Evolutionary conservation across 1,140 invertebrate species (phyloP), one percentile per base, ranked within the genome.

Genomic region (Trichomalopsis sarcophagae): DNA sequence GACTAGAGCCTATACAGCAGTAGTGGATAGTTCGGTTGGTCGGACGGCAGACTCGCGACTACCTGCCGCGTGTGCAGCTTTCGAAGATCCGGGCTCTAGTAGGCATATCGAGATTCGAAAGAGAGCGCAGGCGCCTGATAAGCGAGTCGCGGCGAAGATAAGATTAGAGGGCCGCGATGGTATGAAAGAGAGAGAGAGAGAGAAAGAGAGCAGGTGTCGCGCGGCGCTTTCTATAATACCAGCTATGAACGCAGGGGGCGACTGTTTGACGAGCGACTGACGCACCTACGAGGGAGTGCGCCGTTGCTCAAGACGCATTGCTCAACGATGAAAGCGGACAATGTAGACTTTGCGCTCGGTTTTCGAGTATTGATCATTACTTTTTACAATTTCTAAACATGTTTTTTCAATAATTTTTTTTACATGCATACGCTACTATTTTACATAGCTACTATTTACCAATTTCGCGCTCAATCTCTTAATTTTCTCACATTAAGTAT

Each of bases 401-500:
- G 33, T 36, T 5, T 5, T 36, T 36, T 36, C 2, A 36, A 36
- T 6, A 36, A 4, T 44, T 44, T 10, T 40, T 44, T 44, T 44
- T 44, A 44, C 40, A 10, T 44, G 10, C 10, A 44, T 44, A 44
- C 40, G 11, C 0, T 44, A 44, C 9, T 44, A 44, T 44, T 44
- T 10, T 44, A 6, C 33, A 36, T 36, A 4, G 33, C 33, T 36
- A 36, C 33, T 36, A 36, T 36, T 36, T 50, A 50, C 47, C 11
- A 17, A 17, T 50, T 14, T 50, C 14, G 2, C 14, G 14, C 14
- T 14, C 7, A 62, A 62, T 17, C 17, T n/a, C 17, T 7, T 66
- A 77, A 33, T 78, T 84, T 84, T 84, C 13, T 77, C 7, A 84
- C 50, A 62, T 80, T 73, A 17, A 84, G 73, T n/a, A 30, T n/a